phyloP scores from a whole-genome alignment of 2,888 invertebrate species.

The Cotesia congregata region DNA sequence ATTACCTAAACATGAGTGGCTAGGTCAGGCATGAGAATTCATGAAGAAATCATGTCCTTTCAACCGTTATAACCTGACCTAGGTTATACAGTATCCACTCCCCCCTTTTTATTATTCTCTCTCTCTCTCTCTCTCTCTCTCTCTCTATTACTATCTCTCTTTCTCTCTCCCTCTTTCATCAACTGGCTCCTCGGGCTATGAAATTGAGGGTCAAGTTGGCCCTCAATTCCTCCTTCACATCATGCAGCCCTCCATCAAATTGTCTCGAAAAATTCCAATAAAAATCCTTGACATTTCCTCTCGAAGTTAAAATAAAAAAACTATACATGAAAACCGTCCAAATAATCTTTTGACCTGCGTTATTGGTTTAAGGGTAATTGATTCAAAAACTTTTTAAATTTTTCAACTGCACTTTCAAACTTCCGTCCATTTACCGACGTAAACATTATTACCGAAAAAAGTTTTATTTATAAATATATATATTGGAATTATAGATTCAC shows the following conservation, averaged over 20 bases:
- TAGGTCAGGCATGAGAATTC: slow-evolving; percentile 31
- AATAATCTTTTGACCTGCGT: background rate
- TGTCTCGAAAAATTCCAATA: background rate
- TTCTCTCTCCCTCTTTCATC: background rate
- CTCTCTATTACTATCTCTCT: background rate
- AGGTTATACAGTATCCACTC: slow-evolving; percentile 14
- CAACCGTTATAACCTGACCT: slow-evolving; percentile 34
- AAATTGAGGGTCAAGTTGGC: slow-evolving; percentile 22
- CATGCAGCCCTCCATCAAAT: background rate
- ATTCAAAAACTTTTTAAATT: background rate
- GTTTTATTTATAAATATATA: background rate
- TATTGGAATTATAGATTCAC: background rate
- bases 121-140: background rate
- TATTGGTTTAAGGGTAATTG: background rate
- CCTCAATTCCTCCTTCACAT: slow-evolving; percentile 17
- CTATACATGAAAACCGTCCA: background rate
- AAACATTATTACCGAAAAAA: background rate
- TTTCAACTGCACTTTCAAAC: background rate
- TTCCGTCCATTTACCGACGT: background rate
- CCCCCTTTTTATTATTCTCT: background rate
- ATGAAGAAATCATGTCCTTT: slow-evolving; percentile 3
- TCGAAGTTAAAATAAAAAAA: background rate
- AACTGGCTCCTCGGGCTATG: background rate
- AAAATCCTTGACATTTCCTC: background rate
- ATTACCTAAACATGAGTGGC: slow-evolving; percentile 9